Evolutionary conservation across 2,113 vertebrate species (phyloP).

Genomic region (Halichoerus grypus): DNA sequence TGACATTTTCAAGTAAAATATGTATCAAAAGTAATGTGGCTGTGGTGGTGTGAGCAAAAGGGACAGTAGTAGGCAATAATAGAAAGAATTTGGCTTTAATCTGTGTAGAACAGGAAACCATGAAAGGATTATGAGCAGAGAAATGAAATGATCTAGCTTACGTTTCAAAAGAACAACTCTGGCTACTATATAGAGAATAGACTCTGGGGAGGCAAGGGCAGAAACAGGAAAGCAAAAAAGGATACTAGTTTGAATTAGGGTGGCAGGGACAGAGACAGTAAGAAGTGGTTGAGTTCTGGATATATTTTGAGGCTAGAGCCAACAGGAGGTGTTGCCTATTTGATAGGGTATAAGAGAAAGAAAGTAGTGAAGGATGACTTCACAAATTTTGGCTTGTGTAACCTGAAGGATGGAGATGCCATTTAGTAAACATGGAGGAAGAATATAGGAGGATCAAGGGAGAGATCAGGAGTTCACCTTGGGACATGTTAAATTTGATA

Average conservation of each 20-base stretch:
- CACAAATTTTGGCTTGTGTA: not conserved
- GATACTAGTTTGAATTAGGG: not conserved
- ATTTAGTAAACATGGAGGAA: not conserved
- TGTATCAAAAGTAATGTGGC: not conserved
- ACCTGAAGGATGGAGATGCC: not conserved
- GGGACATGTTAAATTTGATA: not conserved
- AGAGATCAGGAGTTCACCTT: not conserved
- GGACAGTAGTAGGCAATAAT: not conserved
- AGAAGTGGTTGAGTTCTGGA: not conserved
- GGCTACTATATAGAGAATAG: not conserved
- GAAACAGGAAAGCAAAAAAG: not conserved
- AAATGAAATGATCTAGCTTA: not conserved
- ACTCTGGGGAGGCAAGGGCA: not conserved
- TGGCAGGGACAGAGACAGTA: not conserved
- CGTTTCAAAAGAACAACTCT: not conserved
- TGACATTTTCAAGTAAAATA: not conserved
- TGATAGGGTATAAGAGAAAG: not conserved
- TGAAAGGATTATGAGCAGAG: not conserved
- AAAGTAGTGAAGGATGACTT: not conserved
- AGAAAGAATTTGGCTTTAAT: not conserved
- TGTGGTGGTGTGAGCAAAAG: not conserved
- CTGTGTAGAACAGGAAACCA: constrained; percentile 12
- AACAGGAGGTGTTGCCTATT: not conserved
- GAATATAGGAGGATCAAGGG: not conserved
- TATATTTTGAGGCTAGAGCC: not conserved